A percentile compares a stretch with the other conserved stretches of the same genome.
phyloP scores from a whole-genome alignment of 1,140 invertebrate species.

The Drosophila tropicalis region DNA sequence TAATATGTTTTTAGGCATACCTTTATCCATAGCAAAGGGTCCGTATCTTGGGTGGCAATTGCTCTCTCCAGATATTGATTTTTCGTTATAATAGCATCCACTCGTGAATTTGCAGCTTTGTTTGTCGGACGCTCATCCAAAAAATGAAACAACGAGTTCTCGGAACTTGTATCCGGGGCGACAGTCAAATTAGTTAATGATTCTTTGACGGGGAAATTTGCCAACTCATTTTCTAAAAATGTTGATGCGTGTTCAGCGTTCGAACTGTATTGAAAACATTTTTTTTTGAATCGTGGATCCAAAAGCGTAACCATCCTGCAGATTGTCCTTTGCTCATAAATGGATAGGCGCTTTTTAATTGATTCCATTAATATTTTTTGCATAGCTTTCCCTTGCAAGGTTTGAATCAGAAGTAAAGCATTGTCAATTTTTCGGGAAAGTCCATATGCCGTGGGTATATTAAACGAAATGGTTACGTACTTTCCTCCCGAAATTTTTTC shows the following conservation, averaged over 20 bases:
- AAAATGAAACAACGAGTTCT: constrained; percentile 2
- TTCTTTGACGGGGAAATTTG: constrained; percentile 2
- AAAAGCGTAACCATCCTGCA: constrained; percentile 12
- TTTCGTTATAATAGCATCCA: constrained; percentile 1
- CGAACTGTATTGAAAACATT: no score
- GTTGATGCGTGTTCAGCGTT: no score
- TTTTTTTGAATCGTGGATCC: no score
- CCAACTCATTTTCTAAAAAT: constrained; percentile 4
- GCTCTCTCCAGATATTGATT: neutral
- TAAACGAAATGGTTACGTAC: no score
- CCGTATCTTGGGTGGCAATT: constrained; percentile 1
- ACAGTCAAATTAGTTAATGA: neutral
- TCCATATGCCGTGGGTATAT: neutral
- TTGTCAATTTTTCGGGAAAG: neutral
- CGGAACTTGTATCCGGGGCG: neutral
- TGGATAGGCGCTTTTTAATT: constrained; percentile 11
- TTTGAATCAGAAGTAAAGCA: neutral
- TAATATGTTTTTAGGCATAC: neutral
- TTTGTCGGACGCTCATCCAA: neutral
- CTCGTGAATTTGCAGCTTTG: neutral
- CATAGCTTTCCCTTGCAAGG: constrained; percentile 3
- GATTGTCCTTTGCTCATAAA: constrained; percentile 20
- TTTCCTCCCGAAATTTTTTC: no score
- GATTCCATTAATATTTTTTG: constrained; percentile 17
- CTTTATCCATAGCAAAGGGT: constrained; percentile 3